Evolutionary conservation across 2,113 vertebrate species (phyloP), one percentile per base, ranked within the genome.

Genomic region (Indri indri): DNA sequence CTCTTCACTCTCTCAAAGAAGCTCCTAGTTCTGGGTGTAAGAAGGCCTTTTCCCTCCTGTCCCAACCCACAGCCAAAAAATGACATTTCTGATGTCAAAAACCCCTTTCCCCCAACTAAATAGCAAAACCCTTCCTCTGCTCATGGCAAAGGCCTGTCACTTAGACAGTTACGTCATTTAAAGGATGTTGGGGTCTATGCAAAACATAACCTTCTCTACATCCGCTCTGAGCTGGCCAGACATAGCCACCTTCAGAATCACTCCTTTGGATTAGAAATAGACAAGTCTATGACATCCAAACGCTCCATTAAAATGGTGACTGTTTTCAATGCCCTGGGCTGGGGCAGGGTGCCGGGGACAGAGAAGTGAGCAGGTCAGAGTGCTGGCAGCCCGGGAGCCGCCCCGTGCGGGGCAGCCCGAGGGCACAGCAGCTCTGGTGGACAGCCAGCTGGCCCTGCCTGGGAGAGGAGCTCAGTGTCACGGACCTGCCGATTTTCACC

Each of bases 31-130:
- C 37, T 82, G 30, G 23, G 54, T 54, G 12, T 59, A 63, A 79
- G 68, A 79, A 88, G 12, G 54, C 45, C 47, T 54, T 96, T 84
- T 66, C 66, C 79, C 20, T 86, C 54, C 63, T 84, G 12, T n/a
- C 65, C 17, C 30, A 50, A 73, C 22, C 57, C 47, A 73, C 11
- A 88, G 61, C 27, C 23, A 37, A 91, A 42, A 30, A 20, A 40
- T 42, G 88, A 87, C 65, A 50, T 65, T 88, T 73, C 73, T 71
- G 83, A 90, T 27, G 40, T 79, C 37, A 74, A 83, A 96, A 96
- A 59, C 25, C 4, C 76, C 47, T 40, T 4, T 76, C n/a, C 40
- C n/a, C 13, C 83, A 87, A 40, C 91, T 94, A 81, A 95, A 91
- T 10, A 87, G 3, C 34, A 71, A 70, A 88, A 18, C 22, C 8